Evolutionary conservation across 2,113 vertebrate genomes (phyloP).

Genomic region (Pangasianodon hypophthalmus): DNA sequence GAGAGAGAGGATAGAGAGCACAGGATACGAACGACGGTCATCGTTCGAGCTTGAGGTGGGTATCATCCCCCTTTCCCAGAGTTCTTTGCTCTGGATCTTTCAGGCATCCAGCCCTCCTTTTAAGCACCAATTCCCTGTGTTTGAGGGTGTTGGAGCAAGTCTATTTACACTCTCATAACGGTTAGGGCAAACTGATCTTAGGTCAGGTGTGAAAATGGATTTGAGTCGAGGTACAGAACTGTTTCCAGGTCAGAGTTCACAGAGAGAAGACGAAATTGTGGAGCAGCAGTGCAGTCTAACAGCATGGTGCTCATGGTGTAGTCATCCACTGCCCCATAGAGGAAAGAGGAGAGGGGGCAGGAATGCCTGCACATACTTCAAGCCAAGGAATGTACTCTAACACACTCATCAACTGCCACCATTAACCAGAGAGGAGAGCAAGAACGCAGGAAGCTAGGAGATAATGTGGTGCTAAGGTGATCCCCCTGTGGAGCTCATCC

Average conservation of each 20-base stretch:
- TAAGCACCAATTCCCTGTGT: slow-evolving; percentile 39
- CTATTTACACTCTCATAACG: slow-evolving; percentile 25
- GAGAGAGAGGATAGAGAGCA: slow-evolving; percentile 73
- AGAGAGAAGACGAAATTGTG: slow-evolving; percentile 36
- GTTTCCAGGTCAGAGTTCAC: slow-evolving; percentile 39
- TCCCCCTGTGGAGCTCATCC: background rate
- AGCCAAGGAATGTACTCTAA: slow-evolving; percentile 26
- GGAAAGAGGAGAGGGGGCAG: background rate
- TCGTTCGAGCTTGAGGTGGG: slow-evolving; percentile 77
- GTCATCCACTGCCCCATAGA: slow-evolving; percentile 14
- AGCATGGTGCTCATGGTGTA: background rate
- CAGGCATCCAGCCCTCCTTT: slow-evolving; percentile 23
- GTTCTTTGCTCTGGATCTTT: slow-evolving; percentile 38
- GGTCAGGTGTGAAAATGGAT: slow-evolving; percentile 33
- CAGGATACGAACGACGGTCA: slow-evolving; percentile 66
- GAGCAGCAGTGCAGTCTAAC: slow-evolving; percentile 29
- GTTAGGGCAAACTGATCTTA: slow-evolving; percentile 35
- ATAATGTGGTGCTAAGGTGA: slow-evolving; percentile 17
- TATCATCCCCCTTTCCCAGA: slow-evolving; percentile 61
- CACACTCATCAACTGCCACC: slow-evolving; percentile 64
- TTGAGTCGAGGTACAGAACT: slow-evolving; percentile 47
- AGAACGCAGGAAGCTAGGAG: slow-evolving; percentile 40
- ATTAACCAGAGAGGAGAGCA: slow-evolving; percentile 62
- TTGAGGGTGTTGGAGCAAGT: slow-evolving; percentile 8
- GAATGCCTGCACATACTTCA: slow-evolving; percentile 6